These are phyloP conservation scores for Poeciliopsis paucimaculata DNA, from an alignment of 2,797 vertebrate species.

Conservation along the genomic window DNA sequence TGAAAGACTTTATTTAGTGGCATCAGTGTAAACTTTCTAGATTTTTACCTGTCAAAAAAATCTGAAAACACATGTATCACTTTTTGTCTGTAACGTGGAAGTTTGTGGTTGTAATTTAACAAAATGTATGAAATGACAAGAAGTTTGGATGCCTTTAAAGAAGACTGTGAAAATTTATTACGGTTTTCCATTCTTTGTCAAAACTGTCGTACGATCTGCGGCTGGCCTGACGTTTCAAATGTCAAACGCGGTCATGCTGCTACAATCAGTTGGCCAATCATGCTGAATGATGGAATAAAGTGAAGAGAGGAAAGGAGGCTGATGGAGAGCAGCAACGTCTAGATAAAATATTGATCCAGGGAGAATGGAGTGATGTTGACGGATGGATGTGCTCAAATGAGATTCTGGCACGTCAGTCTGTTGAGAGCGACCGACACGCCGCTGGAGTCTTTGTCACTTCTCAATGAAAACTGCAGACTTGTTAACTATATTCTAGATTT, in stretches of 20 bases:
- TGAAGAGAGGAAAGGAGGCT: constrained; percentile 50
- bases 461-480: constrained; percentile 38
- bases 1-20: neutral
- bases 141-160: neutral
- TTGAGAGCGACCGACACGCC: constrained; percentile 18
- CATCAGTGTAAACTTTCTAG: neutral
- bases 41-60: neutral
- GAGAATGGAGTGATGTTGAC: constrained; percentile 61
- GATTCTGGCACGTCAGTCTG: constrained; percentile 40
- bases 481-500: neutral
- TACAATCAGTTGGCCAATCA: constrained; percentile 56
- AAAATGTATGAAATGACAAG: neutral
- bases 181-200: constrained; percentile 9
- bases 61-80: neutral
- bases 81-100: neutral
- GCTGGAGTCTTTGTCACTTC: constrained; percentile 3
- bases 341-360: constrained; percentile 68
- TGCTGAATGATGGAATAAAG: constrained; percentile 58
- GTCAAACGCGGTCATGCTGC: constrained; percentile 6
- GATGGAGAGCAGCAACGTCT: constrained; percentile 49
- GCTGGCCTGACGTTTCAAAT: neutral
- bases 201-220: neutral
- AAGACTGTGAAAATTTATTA: too few species aligned
- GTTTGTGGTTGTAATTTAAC: neutral
- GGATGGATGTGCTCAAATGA: constrained; percentile 49